phyloP scores from a whole-genome alignment of 2,113 vertebrate species.

The Grantiella picta region DNA sequence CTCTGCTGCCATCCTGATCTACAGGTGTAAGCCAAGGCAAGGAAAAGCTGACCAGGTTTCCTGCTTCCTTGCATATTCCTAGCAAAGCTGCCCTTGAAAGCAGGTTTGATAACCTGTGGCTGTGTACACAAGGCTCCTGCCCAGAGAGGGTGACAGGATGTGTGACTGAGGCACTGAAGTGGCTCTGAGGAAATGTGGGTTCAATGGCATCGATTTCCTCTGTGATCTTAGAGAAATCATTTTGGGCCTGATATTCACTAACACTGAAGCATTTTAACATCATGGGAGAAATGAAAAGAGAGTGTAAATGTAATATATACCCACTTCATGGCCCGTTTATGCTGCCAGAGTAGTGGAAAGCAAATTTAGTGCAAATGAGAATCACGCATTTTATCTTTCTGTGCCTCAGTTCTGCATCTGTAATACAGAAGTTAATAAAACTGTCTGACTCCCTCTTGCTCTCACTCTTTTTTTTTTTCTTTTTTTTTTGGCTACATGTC shows the following conservation, averaged over 20 bases:
- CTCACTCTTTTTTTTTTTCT: background rate
- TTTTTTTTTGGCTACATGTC: background rate
- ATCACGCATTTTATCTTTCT: constrained; percentile 54
- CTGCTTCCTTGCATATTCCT: background rate
- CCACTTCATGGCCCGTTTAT: constrained; percentile 49
- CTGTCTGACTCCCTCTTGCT: background rate
- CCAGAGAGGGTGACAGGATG: background rate
- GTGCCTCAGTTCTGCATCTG: constrained; percentile 35
- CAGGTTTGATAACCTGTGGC: background rate
- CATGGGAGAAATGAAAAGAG: constrained; percentile 43
- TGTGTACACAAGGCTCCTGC: background rate
- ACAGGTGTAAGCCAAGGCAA: background rate
- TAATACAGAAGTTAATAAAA: constrained; percentile 56
- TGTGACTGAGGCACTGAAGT: background rate
- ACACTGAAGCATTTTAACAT: constrained; percentile 35
- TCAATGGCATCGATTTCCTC: background rate
- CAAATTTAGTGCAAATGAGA: constrained; percentile 61
- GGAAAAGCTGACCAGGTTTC: background rate
- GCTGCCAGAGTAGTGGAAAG: constrained; percentile 50
- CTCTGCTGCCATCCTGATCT: background rate
- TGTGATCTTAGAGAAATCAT: constrained; percentile 10
- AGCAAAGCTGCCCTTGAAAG: background rate
- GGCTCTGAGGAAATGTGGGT: background rate
- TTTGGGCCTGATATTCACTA: constrained; percentile 17
- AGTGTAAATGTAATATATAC: constrained; percentile 56